phyloP scores from a whole-genome alignment of 2,888 invertebrate species.

The Ferdinandea cuprea region DNA sequence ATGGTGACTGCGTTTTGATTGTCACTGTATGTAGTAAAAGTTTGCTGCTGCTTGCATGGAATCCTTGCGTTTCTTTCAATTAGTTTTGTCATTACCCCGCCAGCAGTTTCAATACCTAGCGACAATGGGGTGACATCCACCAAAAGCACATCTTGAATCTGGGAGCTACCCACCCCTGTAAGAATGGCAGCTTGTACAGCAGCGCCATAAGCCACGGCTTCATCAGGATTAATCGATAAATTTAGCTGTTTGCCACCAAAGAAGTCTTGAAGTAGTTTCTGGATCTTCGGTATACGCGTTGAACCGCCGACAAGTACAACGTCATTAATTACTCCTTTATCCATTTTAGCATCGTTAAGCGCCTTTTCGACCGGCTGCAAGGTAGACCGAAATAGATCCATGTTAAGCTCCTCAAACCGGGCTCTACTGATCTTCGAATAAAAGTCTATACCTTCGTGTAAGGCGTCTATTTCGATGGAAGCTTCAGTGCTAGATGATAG shows the following conservation, averaged over 20 bases:
- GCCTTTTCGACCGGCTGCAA: conserved; percentile 94
- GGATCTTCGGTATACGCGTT: conserved; percentile 95
- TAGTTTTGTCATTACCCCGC: conserved; percentile 93
- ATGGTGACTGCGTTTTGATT: conserved; percentile 96
- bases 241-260: conserved; percentile 93
- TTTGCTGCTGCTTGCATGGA: conserved; percentile 90
- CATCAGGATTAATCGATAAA: conserved; percentile 95
- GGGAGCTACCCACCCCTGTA: conserved; percentile 88
- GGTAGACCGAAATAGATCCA: conserved; percentile 91
- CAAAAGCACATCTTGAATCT: conserved; percentile 91
- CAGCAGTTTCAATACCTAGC: conserved; percentile 92
- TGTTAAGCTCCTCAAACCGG: conserved; percentile 94
- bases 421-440: conserved; percentile 93
- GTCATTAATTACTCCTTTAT: conserved; percentile 91
- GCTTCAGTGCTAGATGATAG: conserved; percentile 91
- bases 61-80: conserved; percentile 92
- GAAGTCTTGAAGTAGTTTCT: conserved; percentile 92
- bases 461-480: conserved; percentile 93
- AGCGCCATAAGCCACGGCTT: conserved; percentile 96
- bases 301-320: conserved; percentile 95
- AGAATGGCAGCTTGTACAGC: conserved; percentile 97
- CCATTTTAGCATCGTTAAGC: conserved; percentile 91
- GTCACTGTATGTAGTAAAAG: conserved; percentile 95
- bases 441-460: conserved; percentile 95
- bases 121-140: conserved; percentile 92